Percentiles rank a stretch among this genome's conserved stretches.
Evolutionary conservation across 2,888 invertebrate genomes (phyloP).

Genomic region (Apodemia zela): DNA sequence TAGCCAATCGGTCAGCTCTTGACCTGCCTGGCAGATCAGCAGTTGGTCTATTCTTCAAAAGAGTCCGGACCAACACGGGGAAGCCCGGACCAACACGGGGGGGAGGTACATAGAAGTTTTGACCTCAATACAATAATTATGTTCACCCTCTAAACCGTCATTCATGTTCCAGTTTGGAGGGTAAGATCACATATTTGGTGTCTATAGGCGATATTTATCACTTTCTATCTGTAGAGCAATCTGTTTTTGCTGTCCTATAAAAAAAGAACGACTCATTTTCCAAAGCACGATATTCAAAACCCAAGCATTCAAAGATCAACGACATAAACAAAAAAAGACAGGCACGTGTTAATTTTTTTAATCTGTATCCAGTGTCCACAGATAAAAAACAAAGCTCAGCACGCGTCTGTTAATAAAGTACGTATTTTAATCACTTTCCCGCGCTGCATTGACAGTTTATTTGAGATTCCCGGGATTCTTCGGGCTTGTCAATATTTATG

Average conservation of each 20-base stretch:
- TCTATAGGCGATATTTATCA: too few relatives aligned
- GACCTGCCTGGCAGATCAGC: too few relatives aligned
- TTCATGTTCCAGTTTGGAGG: too few relatives aligned
- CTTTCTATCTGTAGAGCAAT: too few relatives aligned
- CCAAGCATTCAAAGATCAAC: not conserved
- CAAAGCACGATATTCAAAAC: slow-evolving; percentile 1
- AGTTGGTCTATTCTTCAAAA: too few relatives aligned
- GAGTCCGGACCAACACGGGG: too few relatives aligned
- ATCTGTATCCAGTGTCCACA: slow-evolving; percentile 11
- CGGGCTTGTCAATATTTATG: slow-evolving; percentile 28
- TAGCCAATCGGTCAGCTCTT: too few relatives aligned
- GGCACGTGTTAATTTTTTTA: slow-evolving; percentile 15
- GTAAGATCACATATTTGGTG: too few relatives aligned
- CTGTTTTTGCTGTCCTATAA: not conserved
- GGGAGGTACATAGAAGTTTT: too few relatives aligned
- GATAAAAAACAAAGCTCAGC: slow-evolving; percentile 3
- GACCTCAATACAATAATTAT: too few relatives aligned
- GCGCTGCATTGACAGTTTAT: slow-evolving; percentile 28
- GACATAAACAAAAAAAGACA: slow-evolving; percentile 16
- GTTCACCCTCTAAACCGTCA: too few relatives aligned
- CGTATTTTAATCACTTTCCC: slow-evolving; percentile 38
- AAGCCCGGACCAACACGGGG: too few relatives aligned
- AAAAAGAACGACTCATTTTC: not conserved
- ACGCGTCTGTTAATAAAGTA: slow-evolving; percentile 36
- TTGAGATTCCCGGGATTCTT: slow-evolving; percentile 39